Base-by-base conservation (phyloP, 2,113 vertebrate genomes). In the Theropithecus gelada region DNA sequence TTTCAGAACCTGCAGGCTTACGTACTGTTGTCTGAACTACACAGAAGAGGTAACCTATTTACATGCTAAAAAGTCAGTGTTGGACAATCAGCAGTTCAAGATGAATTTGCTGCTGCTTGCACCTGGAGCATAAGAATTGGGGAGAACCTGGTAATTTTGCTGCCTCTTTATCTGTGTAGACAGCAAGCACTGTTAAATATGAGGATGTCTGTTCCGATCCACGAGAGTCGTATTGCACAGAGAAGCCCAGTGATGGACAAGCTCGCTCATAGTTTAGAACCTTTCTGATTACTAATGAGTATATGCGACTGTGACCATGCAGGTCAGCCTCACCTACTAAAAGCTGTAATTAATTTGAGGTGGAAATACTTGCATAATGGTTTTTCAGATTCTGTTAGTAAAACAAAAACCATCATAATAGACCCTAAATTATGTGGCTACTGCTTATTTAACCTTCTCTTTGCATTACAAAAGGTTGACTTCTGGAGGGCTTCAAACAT, bases 1-100 rank as follows among this genome's bases (percentile, higher is more conserved):
- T 48, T 76, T 96, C 88, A 52, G 59, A 97, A 96, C 89, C 48
- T 18, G n/a, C 76, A 88, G 88, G 30, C 7, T 43, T 66, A n/a
- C 45, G 57, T 82, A 12, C 45, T 73, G 76, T 83, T 96, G 88
- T 96, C 93, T 89, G 40, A 88, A 87, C 70, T 87, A 52, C 94
- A 66, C 4, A 0, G 57, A 95, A 66, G 32, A 97, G 23, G 96
- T 97, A 80, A 98, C 97, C 96, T 98, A 95, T 98, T 98, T 98
- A 98, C 96, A 98, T 98, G 96, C 76, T 98, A 50, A 98, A 98
- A 98, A 98, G 98, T 98, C 97, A 97, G 0, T n/a, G 68, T 35
- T 87, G 75, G 96, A 97, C 95, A 98, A 72, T 97, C 88, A 43
- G 73, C 83, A 78, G 92, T 97, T 95, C 96, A 96, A n/a, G 2